These are phyloP conservation scores for Metallyticus violacea DNA, from an alignment of 2,888 invertebrate species.

Conservation along the genomic window DNA sequence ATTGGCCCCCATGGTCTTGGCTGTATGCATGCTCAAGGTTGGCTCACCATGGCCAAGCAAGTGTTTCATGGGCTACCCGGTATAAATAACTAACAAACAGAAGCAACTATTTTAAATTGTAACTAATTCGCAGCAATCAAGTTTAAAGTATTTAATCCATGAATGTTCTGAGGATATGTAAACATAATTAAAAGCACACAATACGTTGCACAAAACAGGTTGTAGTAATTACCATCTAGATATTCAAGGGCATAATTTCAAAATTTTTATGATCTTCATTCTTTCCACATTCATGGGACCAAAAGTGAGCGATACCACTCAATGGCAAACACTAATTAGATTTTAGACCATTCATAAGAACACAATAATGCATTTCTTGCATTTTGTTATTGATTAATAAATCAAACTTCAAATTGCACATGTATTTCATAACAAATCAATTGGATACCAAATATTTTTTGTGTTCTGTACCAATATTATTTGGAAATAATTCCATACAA, in stretches of 20 bases:
- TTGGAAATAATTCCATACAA: neutral
- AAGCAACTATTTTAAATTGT: neutral
- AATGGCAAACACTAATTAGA: neutral
- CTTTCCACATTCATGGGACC: neutral
- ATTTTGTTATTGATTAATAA: too few species aligned
- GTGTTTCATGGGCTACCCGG: too few species aligned
- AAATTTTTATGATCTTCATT: neutral
- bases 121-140: neutral
- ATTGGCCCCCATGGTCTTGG: too few species aligned
- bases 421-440: neutral
- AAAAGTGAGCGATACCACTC: neutral
- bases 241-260: too few species aligned
- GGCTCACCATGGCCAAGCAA: too few species aligned
- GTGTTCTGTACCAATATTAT: neutral
- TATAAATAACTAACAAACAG: neutral
- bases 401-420: neutral
- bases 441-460: neutral
- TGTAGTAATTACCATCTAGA: too few species aligned
- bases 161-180: too few species aligned
- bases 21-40: too few species aligned
- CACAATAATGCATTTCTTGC: too few species aligned
- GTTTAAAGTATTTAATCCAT: neutral
- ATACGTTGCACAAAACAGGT: too few species aligned
- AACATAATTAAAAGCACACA: too few species aligned
- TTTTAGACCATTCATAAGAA: neutral